Evolutionary conservation across 2,888 invertebrate genomes (phyloP), one percentile per base, ranked within the genome.

Genomic region (Nowickia ferox): DNA sequence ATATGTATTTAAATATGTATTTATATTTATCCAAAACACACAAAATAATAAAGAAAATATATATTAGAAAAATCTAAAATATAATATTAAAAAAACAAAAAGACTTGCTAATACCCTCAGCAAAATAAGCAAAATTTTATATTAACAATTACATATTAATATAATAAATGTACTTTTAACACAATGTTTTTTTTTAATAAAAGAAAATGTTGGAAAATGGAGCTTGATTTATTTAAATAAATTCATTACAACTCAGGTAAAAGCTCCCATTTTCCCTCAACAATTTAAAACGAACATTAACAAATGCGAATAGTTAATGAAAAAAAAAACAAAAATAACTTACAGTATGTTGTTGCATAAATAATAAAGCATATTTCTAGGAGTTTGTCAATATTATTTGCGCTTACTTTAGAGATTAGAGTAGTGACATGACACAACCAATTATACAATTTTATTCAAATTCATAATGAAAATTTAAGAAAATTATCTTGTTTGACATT

Each of bases 171-270:
- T n/a, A n/a, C 46, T 42, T 66, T 55, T 53, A 48, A 48, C 51
- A 61, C 55, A 61, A 53, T 44, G 44, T 53, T 65, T 68, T 55
- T 55, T 55, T 46, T 44, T 46, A 46, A 55, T 2, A 63, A 46
- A 19, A 30, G 40, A 55, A 19, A 42, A 30, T 61, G 22, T 66
- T 44, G 59, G 66, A 19, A 77, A 74, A 53, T 84, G 86, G 77
- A 86, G 86, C 83, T 86, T 86, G 65, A 77, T 80, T 86, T 83
- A 83, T 80, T 86, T 86, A 86, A 86, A 83, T 86, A 86, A 86
- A 86, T 86, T 86, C 82, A 71, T 83, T 86, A 86, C 83, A 86
- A 83, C 86, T 86, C 86, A 86, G 86, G 86, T 83, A 83, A 86
- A 80, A 83, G 86, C 86, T 86, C 79, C 83, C 68, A 44, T 66